Conservation (phyloP, 2,113 vertebrate species). For the Thymallus thymallus region DNA sequence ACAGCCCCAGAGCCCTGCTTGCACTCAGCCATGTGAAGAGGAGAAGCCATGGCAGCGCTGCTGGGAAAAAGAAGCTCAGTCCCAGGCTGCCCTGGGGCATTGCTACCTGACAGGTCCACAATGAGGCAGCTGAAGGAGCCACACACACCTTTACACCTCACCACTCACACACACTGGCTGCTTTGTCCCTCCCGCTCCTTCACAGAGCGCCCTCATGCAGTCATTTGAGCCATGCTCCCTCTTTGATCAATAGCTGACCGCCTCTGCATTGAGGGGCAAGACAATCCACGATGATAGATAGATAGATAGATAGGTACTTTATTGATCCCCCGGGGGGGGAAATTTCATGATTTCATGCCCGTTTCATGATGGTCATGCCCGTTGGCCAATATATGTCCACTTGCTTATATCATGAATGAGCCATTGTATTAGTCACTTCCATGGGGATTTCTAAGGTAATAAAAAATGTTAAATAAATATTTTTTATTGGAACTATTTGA, state of each 20-base stretch:
- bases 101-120: constrained; percentile 65
- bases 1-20: constrained; percentile 37
- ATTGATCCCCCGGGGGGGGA: too few species aligned
- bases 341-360: too few species aligned
- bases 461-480: too few species aligned
- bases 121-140: constrained; percentile 7
- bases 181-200: background rate
- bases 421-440: background rate
- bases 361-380: constrained; percentile 11
- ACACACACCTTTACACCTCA: constrained; percentile 26
- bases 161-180: constrained; percentile 10
- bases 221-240: background rate
- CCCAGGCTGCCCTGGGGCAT: constrained; percentile 71
- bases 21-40: background rate
- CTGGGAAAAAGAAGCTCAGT: constrained; percentile 65
- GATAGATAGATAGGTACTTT: too few species aligned
- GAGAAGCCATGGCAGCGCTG: background rate
- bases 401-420: constrained; percentile 8
- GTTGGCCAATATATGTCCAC: constrained; percentile 8
- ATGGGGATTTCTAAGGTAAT: background rate
- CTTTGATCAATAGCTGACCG: constrained; percentile 9
- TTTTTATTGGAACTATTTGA: background rate
- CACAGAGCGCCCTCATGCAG: background rate
- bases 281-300: constrained; percentile 5
- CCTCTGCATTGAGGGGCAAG: background rate